Conservation (phyloP, 2,113 vertebrate genomes). For the Dendrocopos noguchii region DNA sequence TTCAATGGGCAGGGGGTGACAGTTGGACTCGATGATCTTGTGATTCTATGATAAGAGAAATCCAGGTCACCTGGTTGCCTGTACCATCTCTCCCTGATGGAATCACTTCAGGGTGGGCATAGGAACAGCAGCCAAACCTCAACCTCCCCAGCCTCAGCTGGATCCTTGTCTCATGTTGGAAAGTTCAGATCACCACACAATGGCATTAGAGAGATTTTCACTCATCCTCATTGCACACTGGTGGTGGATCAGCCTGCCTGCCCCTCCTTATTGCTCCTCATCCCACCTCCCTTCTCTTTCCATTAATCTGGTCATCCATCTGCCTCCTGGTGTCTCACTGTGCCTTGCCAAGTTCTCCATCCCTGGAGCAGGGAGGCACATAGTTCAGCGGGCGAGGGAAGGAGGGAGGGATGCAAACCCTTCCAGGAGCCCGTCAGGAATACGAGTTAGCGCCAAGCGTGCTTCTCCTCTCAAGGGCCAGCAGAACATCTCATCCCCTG, state of each 20-base stretch:
- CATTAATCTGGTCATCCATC: conserved; percentile 39
- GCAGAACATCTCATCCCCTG: conserved; percentile 68
- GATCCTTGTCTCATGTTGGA: background rate
- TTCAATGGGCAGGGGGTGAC: too few relatives aligned
- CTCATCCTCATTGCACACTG: background rate
- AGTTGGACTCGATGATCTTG: too few relatives aligned
- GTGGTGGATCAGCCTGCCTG: background rate
- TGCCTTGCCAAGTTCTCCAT: conserved; percentile 56
- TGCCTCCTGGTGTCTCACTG: conserved; percentile 7
- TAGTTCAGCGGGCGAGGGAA: background rate
- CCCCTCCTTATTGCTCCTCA: background rate
- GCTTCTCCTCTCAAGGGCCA: conserved; percentile 19
- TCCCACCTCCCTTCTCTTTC: background rate
- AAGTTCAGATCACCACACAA: background rate
- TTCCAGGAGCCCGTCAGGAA: conserved; percentile 56
- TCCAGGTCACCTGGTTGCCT: background rate
- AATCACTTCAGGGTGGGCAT: background rate
- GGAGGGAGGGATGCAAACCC: conserved; percentile 38
- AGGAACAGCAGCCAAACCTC: background rate
- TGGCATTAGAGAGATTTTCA: background rate
- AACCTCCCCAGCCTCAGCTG: background rate
- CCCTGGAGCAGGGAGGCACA: background rate
- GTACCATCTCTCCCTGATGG: background rate
- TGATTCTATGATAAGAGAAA: background rate
- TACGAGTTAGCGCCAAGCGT: conserved; percentile 3